Base-by-base conservation (phyloP, 2,888 invertebrate species). In the Hetaerina titia region DNA sequence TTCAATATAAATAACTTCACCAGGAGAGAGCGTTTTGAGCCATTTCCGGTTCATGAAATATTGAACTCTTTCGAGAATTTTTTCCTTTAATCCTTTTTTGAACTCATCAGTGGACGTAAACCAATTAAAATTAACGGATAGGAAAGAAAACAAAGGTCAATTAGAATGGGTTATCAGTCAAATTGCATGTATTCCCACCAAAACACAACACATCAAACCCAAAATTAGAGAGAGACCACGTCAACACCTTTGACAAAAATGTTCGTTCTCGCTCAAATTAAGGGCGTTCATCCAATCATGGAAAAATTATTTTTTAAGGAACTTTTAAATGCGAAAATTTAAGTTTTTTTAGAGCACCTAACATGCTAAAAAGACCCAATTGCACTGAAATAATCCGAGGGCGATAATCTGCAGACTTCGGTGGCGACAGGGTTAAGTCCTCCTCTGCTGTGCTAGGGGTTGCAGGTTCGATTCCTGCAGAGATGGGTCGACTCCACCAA, bases 51-150 rank as follows among this genome's bases (percentile, higher is more conserved):
- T 31, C 31, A 31, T 15, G 81, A 81, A 31, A 81, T 31, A 81
- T 81, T 81, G 31, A 74, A 25, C 13, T 81, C 81, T 31, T 31
- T 22, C n/a, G 81, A 11, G 81, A 0, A 81, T 81, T 81, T 13
- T 31, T 9, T 81, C 13, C 81, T 81, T 81, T 81, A 81, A 81
- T 81, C 81, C 31, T 81, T 81, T 81, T 81, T 81, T 81, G 25
- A 81, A 31, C 25, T 81, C 81, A 81, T 81, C 31, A 81, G 5
- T 5, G 81, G 31, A 81, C 31, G 25, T 31, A 81, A 31, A 81
- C 31, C 25, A 15, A 81, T 15, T 31, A 11, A 11, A 81, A 31
- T 11, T 81, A 11, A 31, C 25, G 81, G 31, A 81, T 81, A 81
- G 25, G 31, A 81, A 81, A 31, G 25, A 31, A 31, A 81, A 81